Conservation (phyloP, 2,888 invertebrate genomes). For the Papilio protenor region DNA sequence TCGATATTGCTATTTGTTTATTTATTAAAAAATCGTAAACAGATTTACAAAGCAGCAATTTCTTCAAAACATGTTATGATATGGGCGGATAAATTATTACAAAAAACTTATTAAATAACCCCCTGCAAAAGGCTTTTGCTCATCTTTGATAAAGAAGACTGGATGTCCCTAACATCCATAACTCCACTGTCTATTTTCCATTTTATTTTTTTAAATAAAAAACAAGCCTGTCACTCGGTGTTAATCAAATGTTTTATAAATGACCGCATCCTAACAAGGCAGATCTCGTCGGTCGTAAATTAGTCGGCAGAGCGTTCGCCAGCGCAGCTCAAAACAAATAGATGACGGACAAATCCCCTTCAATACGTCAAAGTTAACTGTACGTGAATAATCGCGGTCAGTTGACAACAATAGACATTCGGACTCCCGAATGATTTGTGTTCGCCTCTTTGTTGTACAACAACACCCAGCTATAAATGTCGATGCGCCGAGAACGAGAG, state of each 20-base stretch:
- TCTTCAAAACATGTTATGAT: background rate
- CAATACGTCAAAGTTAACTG: conserved; percentile 30
- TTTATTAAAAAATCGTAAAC: conserved; percentile 1
- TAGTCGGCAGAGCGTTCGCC: conserved; percentile 4
- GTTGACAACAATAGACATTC: conserved; percentile 31
- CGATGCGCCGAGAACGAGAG: background rate
- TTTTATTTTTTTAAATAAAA: background rate
- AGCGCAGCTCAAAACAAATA: conserved; percentile 29
- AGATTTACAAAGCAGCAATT: background rate
- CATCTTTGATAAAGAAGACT: background rate
- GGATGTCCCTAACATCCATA: no score
- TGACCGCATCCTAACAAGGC: background rate
- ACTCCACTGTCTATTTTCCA: no score
- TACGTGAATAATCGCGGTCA: conserved; percentile 31
- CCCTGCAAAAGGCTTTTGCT: background rate
- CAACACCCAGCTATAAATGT: conserved; percentile 6
- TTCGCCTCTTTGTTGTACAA: conserved; percentile 17
- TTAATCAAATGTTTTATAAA: conserved; percentile 13
- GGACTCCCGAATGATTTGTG: conserved; percentile 22
- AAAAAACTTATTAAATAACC: background rate
- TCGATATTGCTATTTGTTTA: conserved; percentile 21
- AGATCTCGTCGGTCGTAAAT: conserved; percentile 30
- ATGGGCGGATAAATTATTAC: background rate
- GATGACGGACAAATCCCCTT: conserved; percentile 25
- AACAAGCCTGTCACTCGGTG: background rate